A percentile compares a stretch with the other conserved stretches of the same genome.
Conservation (phyloP, 2,113 vertebrate species). For the Mohoua ochrocephala region DNA sequence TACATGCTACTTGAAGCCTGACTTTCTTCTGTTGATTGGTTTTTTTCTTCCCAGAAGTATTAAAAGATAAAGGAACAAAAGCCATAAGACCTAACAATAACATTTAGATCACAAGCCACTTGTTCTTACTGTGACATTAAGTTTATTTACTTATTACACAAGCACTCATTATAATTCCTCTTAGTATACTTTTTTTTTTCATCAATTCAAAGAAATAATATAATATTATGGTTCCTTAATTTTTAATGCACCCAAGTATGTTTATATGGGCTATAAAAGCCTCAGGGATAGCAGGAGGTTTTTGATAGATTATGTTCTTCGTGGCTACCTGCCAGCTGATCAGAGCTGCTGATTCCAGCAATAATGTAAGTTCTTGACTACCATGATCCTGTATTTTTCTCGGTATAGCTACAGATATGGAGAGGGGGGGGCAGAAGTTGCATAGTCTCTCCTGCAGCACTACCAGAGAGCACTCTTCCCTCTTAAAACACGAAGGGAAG, state of each 20-base stretch:
- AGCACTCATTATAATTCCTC: not conserved
- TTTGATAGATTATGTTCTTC: not conserved
- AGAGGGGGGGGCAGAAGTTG: not conserved
- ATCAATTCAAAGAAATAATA: not conserved
- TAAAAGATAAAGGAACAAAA: not conserved
- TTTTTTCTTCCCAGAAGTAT: not conserved
- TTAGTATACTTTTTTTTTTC: not conserved
- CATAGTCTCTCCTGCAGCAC: not conserved
- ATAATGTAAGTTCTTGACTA: not conserved
- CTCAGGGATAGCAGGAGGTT: not conserved
- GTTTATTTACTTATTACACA: not conserved
- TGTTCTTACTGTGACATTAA: not conserved
- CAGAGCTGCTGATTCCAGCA: not conserved
- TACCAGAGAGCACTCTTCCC: not conserved
- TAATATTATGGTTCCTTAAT: not conserved
- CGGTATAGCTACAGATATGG: not conserved
- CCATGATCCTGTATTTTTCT: not conserved
- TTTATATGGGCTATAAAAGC: not conserved
- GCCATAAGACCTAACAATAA: not conserved
- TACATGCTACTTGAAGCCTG: not conserved
- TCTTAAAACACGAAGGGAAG: not conserved
- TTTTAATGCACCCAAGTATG: not conserved
- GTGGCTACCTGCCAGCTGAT: not conserved
- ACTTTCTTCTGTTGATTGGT: not conserved
- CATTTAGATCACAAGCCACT: not conserved